Conservation (phyloP, 2,888 invertebrate genomes). For the Trichopoda pennipes region DNA sequence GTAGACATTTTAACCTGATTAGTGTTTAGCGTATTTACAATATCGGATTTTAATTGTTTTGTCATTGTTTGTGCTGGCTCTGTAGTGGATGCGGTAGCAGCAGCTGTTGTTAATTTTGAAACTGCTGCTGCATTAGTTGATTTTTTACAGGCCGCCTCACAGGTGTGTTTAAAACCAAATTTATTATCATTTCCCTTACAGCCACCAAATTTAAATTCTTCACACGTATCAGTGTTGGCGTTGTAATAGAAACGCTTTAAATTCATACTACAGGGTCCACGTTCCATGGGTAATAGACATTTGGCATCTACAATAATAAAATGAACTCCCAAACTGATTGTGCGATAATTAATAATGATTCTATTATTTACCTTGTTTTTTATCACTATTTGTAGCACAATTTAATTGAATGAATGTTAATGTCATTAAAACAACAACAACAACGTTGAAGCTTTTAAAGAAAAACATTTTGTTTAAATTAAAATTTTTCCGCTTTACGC, state of each 20-base stretch:
- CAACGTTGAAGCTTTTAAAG: not conserved
- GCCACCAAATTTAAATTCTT: constrained; percentile 77
- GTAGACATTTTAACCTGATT: not conserved
- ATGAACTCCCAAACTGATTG: not conserved
- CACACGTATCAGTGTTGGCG: constrained; percentile 73
- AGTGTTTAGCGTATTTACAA: not conserved
- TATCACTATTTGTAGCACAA: constrained; percentile 2
- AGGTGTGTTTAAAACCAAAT: constrained; percentile 75
- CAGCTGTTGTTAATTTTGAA: not conserved
- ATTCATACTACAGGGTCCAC: constrained; percentile 78
- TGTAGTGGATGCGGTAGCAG: constrained; percentile 1
- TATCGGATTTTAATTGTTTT: constrained; percentile 9
- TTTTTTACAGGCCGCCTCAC: constrained; percentile 74
- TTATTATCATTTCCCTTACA: constrained; percentile 78
- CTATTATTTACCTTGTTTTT: constrained; percentile 41
- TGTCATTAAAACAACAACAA: constrained; percentile 9
- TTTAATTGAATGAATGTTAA: constrained; percentile 11
- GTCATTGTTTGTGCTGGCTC: not conserved
- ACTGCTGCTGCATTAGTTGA: constrained; percentile 1
- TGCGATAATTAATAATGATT: not conserved
- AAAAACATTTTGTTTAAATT: constrained; percentile 26
- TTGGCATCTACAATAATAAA: constrained; percentile 72
- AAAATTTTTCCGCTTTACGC: constrained; percentile 12
- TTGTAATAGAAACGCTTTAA: constrained; percentile 77
- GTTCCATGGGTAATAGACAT: constrained; percentile 75